These are phyloP conservation scores for Stenodera caucasica DNA, from an alignment of 2,888 invertebrate genomes.

Conservation along the genomic window DNA sequence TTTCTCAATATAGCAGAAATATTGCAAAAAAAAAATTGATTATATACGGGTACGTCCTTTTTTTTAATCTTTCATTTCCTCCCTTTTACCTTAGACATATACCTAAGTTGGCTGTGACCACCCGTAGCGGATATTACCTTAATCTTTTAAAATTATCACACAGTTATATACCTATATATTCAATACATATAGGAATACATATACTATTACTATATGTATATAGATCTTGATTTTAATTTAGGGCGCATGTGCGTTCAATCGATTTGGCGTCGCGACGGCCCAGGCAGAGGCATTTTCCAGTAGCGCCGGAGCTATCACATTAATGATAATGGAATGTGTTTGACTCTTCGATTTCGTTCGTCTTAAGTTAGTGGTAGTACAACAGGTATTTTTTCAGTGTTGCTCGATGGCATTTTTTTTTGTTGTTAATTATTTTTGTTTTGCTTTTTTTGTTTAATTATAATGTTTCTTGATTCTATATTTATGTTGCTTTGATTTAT, in stretches of 20 bases:
- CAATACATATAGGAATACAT: too few species aligned
- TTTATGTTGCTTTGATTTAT: background rate
- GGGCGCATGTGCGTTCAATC: conserved; percentile 58
- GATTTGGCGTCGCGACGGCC: conserved; percentile 61
- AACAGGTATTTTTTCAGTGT: conserved; percentile 47
- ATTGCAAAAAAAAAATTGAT: background rate
- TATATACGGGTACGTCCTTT: background rate
- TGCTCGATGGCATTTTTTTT: conserved; percentile 9
- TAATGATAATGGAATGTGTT: conserved; percentile 56
- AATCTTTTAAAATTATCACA: conserved; percentile 37
- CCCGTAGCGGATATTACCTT: conserved; percentile 32
- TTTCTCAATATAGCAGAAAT: too few species aligned
- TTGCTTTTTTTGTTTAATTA: background rate
- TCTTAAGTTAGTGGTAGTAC: conserved; percentile 36
- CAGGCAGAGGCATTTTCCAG: conserved; percentile 56
- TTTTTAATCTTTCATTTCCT: background rate
- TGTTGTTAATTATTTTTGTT: background rate
- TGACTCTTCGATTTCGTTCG: conserved; percentile 38
- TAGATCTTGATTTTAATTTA: background rate
- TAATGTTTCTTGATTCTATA: background rate
- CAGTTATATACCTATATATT: conserved; percentile 46
- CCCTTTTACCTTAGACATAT: background rate
- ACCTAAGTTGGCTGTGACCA: conserved; percentile 20
- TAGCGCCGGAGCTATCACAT: conserved; percentile 52
- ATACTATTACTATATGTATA: background rate